Base-by-base conservation (phyloP, 2,797 vertebrate genomes). In the Melopsittacus undulatus region DNA sequence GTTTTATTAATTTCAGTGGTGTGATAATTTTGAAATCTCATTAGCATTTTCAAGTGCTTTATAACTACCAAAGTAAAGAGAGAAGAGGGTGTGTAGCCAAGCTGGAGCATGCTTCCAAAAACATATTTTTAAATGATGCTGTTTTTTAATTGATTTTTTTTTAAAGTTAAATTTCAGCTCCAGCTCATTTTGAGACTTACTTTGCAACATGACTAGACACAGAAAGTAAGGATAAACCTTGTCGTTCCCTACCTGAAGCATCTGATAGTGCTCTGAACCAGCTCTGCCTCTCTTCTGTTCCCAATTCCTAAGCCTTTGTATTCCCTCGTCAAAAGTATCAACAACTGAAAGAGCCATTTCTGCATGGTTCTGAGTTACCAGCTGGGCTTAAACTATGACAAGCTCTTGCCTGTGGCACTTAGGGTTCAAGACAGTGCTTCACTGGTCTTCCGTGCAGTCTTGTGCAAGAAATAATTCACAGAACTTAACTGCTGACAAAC, bases 271-370 rank as follows among this genome's bases (percentile, higher is more conserved):
- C 63, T 94, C 79, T 76, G 19, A 87, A 79, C 22, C 46, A 79
- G 16, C 70, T 84, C 52, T 68, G 36, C n/a, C 32, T 59, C n/a
- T 61, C 62, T 68, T n/a, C 49, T 78, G 16, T 90, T 77, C 42
- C 49, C 0, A 0, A 4, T 61, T 48, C 51, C 26, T 61, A 49
- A 76, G 38, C n/a, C 38, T 75, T 84, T 16, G 3, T 32, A 20
- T n/a, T 87, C 18, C 38, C 24, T 79, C 46, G 34, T 49, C 32
- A 66, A 51, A 96, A 64, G 16, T 36, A 89, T 13, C 63, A 84
- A 23, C n/a, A 54, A 9, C 15, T 63, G 32, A 79, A 82, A 32
- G 19, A 45, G 36, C 17, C 38, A 23, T 73, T 92, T 57, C 67
- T 84, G 24, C 3, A 7, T 34, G 22, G n/a, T 57, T 57, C 56